A percentile compares a stretch with the other conserved stretches of the same genome.
Conservation (phyloP, 1,140 invertebrate genomes). For the Andrena cerasifolii region DNA sequence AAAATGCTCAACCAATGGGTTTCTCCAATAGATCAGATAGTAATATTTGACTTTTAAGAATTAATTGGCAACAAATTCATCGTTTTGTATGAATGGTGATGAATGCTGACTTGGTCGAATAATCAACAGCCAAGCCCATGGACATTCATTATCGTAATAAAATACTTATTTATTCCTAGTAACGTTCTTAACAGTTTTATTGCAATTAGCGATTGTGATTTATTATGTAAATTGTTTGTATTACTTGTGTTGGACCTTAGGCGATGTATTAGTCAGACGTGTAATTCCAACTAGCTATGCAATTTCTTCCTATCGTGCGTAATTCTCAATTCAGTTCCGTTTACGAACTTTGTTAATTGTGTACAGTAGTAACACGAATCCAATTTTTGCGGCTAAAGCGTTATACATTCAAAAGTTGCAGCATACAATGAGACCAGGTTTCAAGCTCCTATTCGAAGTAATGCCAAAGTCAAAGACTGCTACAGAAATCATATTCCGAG, state of each 20-base stretch:
- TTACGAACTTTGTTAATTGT: conserved; percentile 8
- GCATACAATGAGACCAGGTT: conserved; percentile 16
- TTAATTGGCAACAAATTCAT: conserved; percentile 49
- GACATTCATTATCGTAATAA: conserved; percentile 48
- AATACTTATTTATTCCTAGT: conserved; percentile 38
- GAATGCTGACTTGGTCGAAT: conserved; percentile 51
- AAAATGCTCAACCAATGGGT: conserved; percentile 89
- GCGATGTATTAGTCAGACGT: neutral
- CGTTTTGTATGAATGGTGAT: conserved; percentile 45
- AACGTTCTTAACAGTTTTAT: neutral
- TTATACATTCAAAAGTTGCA: conserved; percentile 7
- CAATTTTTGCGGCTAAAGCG: neutral
- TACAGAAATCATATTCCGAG: conserved; percentile 24
- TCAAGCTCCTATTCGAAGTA: conserved; percentile 45
- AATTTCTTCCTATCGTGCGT: conserved; percentile 4
- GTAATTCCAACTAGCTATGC: neutral
- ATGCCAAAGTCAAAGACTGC: conserved; percentile 60
- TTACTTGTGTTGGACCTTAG: neutral
- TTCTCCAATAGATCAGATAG: conserved; percentile 87
- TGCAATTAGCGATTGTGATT: conserved; percentile 10
- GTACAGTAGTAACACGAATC: conserved; percentile 5
- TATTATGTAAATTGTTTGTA: neutral
- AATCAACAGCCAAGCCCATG: conserved; percentile 44
- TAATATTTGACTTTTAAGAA: conserved; percentile 83
- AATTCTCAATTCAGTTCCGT: neutral